Conservation (phyloP, 2,888 invertebrate genomes). For the Drosophila monieri region DNA sequence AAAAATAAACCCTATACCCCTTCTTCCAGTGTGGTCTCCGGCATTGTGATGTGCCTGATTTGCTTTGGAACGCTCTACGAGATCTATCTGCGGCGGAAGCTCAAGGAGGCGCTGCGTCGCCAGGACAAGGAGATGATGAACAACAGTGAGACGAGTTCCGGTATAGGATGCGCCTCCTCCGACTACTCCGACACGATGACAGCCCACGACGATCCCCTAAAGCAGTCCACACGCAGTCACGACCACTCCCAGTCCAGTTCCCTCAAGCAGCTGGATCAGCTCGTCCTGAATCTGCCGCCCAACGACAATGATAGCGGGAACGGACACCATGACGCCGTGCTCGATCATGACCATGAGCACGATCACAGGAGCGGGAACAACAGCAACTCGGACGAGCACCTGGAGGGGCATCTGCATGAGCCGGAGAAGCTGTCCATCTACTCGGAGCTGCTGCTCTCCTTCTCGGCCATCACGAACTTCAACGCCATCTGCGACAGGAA, state of each 20-base stretch:
- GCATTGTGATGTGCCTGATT: slow-evolving; percentile 86
- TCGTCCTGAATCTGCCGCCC: slow-evolving; percentile 83
- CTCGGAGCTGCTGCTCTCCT: slow-evolving; percentile 89
- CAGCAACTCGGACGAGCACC: slow-evolving; percentile 86
- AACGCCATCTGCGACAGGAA: slow-evolving; percentile 92
- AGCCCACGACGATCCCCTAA: slow-evolving; percentile 69
- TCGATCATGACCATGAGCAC: slow-evolving; percentile 48
- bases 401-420: slow-evolving; percentile 85
- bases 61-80: slow-evolving; percentile 90
- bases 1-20: not conserved
- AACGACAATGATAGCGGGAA: slow-evolving; percentile 82
- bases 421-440: slow-evolving; percentile 84
- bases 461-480: slow-evolving; percentile 90
- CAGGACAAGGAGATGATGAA: slow-evolving; percentile 84
- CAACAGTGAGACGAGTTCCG: slow-evolving; percentile 84
- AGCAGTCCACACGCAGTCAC: slow-evolving; percentile 60
- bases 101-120: slow-evolving; percentile 77
- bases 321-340: slow-evolving; percentile 58
- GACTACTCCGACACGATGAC: slow-evolving; percentile 83
- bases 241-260: slow-evolving; percentile 46
- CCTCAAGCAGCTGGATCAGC: slow-evolving; percentile 80
- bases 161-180: slow-evolving; percentile 84
- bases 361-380: slow-evolving; percentile 29
- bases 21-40: slow-evolving; percentile 85
- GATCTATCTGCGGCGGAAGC: slow-evolving; percentile 83